phyloP scores from a whole-genome alignment of 2,797 vertebrate species.

The Vultur gryphus region DNA sequence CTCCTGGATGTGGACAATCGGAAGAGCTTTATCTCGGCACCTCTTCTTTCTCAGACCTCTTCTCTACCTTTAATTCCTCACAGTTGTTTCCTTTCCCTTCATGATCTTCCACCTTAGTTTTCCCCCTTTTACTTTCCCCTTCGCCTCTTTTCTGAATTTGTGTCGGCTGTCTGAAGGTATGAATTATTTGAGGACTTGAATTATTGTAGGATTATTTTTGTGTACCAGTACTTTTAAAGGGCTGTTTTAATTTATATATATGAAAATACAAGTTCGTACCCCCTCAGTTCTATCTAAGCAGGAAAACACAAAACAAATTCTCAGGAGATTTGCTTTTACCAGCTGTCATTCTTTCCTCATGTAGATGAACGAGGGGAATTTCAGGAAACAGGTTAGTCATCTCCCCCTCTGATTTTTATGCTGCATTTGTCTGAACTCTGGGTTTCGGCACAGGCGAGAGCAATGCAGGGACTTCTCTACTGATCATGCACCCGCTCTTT shows the following conservation, averaged over 20 bases:
- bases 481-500: background rate
- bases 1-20: background rate
- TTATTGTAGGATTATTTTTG: background rate
- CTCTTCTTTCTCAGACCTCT: background rate
- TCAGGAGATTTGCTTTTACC: background rate
- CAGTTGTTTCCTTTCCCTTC: background rate
- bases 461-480: background rate
- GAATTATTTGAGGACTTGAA: background rate
- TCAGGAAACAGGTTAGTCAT: background rate
- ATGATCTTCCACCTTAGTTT: background rate
- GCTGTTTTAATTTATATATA: background rate
- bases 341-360: background rate
- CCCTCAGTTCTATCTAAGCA: background rate
- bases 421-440: background rate
- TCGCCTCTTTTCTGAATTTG: background rate
- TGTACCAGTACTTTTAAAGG: background rate
- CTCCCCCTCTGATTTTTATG: background rate
- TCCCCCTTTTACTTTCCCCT: background rate
- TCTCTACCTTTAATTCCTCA: background rate
- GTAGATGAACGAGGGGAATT: background rate
- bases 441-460: accelerated
- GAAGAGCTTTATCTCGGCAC: background rate
- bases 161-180: background rate
- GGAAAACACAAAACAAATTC: background rate
- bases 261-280: background rate